Base-by-base conservation (phyloP, 2,888 invertebrate species). In the Iselma pallidipennis region DNA sequence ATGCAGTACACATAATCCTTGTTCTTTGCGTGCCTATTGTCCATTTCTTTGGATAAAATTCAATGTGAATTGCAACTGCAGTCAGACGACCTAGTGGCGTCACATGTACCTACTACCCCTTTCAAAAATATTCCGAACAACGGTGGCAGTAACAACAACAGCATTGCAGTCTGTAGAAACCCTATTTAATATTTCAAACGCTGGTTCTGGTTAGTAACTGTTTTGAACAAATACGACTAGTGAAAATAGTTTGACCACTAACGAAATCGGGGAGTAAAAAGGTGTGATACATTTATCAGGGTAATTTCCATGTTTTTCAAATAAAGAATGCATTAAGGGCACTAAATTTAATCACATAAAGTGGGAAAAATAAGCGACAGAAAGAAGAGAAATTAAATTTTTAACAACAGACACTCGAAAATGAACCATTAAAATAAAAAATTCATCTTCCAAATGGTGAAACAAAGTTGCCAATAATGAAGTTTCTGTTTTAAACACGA, bases 51-150 rank as follows among this genome's bases (percentile, higher is more conserved):
- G 26, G 51, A 51, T 59, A 63, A 63, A 63, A 48, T 63, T 51
- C 29, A 52, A 42, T 48, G 42, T 55, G 52, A 51, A 63, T 55
- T 59, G 63, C 57, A 63, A 60, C 56, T 63, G 65, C 65, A 65
- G 56, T 54, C 55, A 49, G 42, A 29, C 58, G 52, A 21, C 21
- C 52, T 29, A 21, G 31, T 60, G 65, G 63, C 60, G 65, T 65
- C 65, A 65, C 56, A 57, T 63, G 62, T 57, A 57, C 58, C 49
- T 58, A 56, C 59, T 61, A 64, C 61, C n/a, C n/a, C n/a, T n/a
- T 4, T 33, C 33, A 33, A 33, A 33, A 33, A 33, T 33, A n/a
- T n/a, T n/a, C 12, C n/a, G n/a, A 12, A 33, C 33, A n/a, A n/a
- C n/a, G 33, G 33, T 33, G 33, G 33, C 31, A 12, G 3, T 31